Percentiles rank a stretch among this genome's conserved stretches.
These are phyloP conservation scores for Portunus trituberculatus DNA, from an alignment of 1,140 invertebrate species.

Conservation along the genomic window DNA sequence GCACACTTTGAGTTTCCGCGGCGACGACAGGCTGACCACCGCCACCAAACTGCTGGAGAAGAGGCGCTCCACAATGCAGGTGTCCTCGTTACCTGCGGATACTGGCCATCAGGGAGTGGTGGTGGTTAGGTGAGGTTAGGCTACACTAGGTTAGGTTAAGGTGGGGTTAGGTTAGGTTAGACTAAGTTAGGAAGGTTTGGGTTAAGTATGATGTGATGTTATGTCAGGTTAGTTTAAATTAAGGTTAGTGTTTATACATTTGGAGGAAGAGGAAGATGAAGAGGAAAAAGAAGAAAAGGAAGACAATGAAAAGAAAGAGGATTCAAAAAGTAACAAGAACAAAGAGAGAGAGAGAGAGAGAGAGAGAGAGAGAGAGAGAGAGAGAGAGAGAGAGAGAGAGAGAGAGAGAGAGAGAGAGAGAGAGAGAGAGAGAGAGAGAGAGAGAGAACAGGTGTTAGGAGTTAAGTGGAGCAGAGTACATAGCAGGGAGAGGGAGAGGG, in stretches of 20 bases:
- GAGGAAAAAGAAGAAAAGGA: too few species aligned
- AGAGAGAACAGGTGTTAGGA: too few species aligned
- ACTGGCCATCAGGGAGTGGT: background rate
- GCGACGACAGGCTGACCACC: constrained; percentile 94
- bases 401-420: background rate
- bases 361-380: background rate
- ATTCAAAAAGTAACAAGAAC: background rate
- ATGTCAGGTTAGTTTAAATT: too few species aligned
- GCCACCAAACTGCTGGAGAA: constrained; percentile 98
- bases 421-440: background rate
- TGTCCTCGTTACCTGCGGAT: constrained; percentile 88
- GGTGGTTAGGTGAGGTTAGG: too few species aligned
- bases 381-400: background rate
- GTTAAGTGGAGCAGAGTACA: too few species aligned
- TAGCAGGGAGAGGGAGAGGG: too few species aligned
- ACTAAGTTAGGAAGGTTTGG: too few species aligned
- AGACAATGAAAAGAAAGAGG: too few species aligned
- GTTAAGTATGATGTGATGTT: too few species aligned
- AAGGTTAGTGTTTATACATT: background rate
- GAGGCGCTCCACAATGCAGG: constrained; percentile 95
- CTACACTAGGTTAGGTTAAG: too few species aligned
- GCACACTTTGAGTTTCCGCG: constrained; percentile 96
- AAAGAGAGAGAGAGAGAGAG: background rate
- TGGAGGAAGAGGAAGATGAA: background rate
- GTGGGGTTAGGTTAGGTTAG: too few species aligned